These are phyloP conservation scores for Pogonus chalceus DNA, from an alignment of 1,140 invertebrate species.

Conservation along the genomic window DNA sequence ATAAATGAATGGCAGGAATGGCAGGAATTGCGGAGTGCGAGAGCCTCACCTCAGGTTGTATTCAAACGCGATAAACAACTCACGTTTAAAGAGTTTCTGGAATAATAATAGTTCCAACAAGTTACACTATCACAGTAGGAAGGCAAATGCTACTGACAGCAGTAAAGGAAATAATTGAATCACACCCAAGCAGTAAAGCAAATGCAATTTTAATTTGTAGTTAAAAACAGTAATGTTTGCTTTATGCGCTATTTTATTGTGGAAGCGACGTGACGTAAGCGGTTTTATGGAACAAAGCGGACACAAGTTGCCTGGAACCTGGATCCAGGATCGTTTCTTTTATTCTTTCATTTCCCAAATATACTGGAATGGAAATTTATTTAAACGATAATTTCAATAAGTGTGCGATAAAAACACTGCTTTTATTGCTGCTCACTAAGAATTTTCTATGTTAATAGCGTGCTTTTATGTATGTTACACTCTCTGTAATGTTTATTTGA, in stretches of 20 bases:
- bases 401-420: slow-evolving; percentile 1
- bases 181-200: slow-evolving; percentile 1
- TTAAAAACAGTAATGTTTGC: slow-evolving; percentile 2
- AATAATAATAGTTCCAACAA: not conserved
- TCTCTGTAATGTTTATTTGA: too few species aligned
- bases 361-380: slow-evolving; percentile 6
- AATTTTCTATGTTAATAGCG: too few species aligned
- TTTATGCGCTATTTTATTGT: slow-evolving; percentile 2
- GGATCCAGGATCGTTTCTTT: too few species aligned
- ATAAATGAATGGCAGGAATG: too few species aligned
- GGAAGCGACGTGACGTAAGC: not conserved
- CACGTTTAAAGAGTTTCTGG: not conserved
- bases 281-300: not conserved
- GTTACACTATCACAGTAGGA: not conserved
- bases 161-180: slow-evolving; percentile 4
- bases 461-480: too few species aligned
- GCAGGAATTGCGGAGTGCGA: too few species aligned
- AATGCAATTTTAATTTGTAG: slow-evolving; percentile 6
- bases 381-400: slow-evolving; percentile 4
- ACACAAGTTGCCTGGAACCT: too few species aligned
- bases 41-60: too few species aligned
- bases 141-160: not conserved
- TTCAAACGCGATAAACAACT: not conserved
- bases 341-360: slow-evolving; percentile 5
- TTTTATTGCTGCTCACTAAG: too few species aligned